Conservation (phyloP, 1,140 invertebrate species). For the Ptiloglossa arizonensis region DNA sequence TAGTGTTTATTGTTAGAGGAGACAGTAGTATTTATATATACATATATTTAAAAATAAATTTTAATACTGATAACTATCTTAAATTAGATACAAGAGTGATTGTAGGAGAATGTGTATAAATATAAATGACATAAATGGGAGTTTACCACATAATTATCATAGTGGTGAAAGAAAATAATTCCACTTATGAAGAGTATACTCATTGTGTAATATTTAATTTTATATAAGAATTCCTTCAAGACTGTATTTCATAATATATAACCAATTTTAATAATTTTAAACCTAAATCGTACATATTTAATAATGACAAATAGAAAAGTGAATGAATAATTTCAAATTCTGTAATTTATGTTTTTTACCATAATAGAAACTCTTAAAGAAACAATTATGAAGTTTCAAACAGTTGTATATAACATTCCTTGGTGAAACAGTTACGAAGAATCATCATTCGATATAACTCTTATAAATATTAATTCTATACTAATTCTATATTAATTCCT, state of each 20-base stretch:
- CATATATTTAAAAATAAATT: slow-evolving; percentile 46
- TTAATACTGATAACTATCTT: slow-evolving; percentile 47
- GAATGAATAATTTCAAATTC: background rate
- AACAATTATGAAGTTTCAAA: too few species aligned
- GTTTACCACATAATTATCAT: slow-evolving; percentile 5
- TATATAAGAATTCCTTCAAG: slow-evolving; percentile 9
- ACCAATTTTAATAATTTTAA: background rate
- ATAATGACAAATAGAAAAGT: background rate
- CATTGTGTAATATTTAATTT: slow-evolving; percentile 18
- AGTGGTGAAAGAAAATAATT: slow-evolving; percentile 16
- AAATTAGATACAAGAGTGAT: slow-evolving; percentile 21
- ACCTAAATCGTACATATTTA: background rate
- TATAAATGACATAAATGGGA: slow-evolving; percentile 8
- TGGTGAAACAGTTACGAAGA: too few species aligned
- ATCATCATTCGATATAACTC: too few species aligned
- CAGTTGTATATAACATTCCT: too few species aligned
- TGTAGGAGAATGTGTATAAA: slow-evolving; percentile 10
- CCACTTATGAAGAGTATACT: background rate
- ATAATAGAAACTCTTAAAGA: too few species aligned
- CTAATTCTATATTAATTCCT: too few species aligned
- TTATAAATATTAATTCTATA: too few species aligned
- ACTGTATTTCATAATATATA: background rate
- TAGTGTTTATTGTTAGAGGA: slow-evolving; percentile 53
- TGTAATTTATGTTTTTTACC: background rate
- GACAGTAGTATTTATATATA: slow-evolving; percentile 53